Percentiles rank a stretch among this genome's conserved stretches.
Conservation (phyloP, 2,113 vertebrate genomes). For the Mellivora capensis region DNA sequence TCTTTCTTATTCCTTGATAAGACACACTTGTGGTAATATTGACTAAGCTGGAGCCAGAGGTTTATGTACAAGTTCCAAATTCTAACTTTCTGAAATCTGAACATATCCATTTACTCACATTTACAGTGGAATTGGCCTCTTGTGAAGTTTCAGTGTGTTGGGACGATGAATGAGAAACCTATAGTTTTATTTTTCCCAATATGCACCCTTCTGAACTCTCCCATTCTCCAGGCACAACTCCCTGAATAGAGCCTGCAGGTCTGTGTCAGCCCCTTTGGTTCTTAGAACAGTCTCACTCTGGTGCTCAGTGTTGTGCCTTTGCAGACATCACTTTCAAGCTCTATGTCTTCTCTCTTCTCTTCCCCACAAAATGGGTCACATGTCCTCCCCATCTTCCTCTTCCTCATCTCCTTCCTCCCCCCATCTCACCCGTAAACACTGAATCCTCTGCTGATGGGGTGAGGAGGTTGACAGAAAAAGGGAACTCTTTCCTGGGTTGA, state of each 20-base stretch:
- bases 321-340: no score
- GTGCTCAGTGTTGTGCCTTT: background rate
- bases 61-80: background rate
- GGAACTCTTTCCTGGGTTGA: background rate
- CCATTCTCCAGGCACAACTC: background rate
- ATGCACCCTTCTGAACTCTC: background rate
- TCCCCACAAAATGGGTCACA: background rate
- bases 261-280: background rate
- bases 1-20: background rate
- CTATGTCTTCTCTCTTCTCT: background rate
- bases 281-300: background rate
- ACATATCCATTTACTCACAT: background rate
- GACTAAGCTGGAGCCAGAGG: background rate
- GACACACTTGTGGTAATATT: background rate
- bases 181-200: background rate
- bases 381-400: no score
- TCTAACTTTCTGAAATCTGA: background rate
- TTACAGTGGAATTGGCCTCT: background rate
- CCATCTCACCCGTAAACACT: background rate
- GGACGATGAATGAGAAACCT: background rate
- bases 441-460: background rate
- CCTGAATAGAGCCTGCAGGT: accelerated
- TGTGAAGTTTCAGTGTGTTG: background rate
- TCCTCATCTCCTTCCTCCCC: background rate
- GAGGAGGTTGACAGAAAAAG: background rate